A percentile compares a stretch with the other conserved stretches of the same genome.
These are phyloP conservation scores for Cervus canadensis DNA, from an alignment of 2,113 vertebrate genomes.

Conservation along the genomic window DNA sequence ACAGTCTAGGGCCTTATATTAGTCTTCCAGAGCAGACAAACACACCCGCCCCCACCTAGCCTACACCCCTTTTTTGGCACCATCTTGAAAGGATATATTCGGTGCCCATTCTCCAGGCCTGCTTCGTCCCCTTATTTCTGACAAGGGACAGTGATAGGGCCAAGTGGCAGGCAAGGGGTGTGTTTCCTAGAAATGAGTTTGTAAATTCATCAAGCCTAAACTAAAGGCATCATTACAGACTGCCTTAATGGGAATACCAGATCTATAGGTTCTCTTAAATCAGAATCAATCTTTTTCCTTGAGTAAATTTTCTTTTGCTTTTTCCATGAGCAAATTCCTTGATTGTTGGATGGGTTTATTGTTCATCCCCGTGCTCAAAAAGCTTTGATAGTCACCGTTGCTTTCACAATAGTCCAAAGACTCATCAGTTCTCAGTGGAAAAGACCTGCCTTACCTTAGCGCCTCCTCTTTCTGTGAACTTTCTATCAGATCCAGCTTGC, in stretches of 20 bases:
- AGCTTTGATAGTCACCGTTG: not conserved
- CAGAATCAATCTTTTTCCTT: not conserved
- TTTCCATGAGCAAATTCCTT: not conserved
- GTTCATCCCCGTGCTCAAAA: not conserved
- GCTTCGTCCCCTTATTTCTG: not conserved
- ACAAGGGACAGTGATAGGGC: not conserved
- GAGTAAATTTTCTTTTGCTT: not conserved
- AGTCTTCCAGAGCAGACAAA: too few relatives aligned
- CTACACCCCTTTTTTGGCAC: not conserved
- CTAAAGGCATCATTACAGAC: not conserved
- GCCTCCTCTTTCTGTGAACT: not conserved
- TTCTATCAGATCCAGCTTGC: not conserved
- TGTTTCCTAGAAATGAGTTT: not conserved
- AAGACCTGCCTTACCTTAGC: not conserved
- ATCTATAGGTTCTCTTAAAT: not conserved
- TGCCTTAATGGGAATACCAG: not conserved
- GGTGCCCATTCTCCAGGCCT: not conserved
- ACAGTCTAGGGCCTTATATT: not conserved
- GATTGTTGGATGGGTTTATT: not conserved
- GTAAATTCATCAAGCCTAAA: not conserved
- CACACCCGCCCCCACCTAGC: too few relatives aligned
- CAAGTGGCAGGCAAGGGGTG: not conserved
- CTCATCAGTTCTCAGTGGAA: not conserved
- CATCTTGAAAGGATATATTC: not conserved
- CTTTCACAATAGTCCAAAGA: not conserved